phyloP scores from a whole-genome alignment of 2,113 vertebrate species.

The Chionomys nivalis region DNA sequence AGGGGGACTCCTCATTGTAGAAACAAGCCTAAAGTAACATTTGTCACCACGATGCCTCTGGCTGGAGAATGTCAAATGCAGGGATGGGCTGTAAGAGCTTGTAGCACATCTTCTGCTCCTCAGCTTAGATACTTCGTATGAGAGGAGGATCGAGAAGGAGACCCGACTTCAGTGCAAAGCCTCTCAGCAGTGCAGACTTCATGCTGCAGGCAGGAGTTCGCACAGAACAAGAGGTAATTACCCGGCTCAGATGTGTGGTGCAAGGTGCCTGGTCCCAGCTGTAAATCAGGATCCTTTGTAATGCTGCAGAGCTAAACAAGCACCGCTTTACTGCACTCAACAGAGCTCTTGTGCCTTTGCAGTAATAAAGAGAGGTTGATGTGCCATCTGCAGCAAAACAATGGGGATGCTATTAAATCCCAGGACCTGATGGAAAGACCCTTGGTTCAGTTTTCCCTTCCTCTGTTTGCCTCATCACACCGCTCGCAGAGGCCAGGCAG shows the following conservation, averaged over 20 bases:
- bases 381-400: slow-evolving; percentile 84
- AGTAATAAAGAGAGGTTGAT: slow-evolving; percentile 84
- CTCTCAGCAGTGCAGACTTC: slow-evolving; percentile 4
- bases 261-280: slow-evolving; percentile 11
- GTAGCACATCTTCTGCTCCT: rapidly evolving
- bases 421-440: slow-evolving; percentile 76
- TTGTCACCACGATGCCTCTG: background rate
- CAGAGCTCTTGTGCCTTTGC: slow-evolving; percentile 84
- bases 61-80: background rate
- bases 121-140: background rate
- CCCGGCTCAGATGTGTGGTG: slow-evolving; percentile 61
- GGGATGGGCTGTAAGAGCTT: background rate
- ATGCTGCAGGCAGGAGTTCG: slow-evolving; percentile 45
- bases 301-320: slow-evolving; percentile 78
- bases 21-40: background rate
- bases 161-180: slow-evolving; percentile 16
- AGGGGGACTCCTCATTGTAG: background rate
- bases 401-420: slow-evolving; percentile 80
- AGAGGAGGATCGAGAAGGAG: background rate
- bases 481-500: background rate
- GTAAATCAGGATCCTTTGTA: slow-evolving; percentile 79
- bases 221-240: slow-evolving; percentile 58
- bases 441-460: slow-evolving; percentile 63
- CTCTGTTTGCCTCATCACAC: slow-evolving; percentile 48
- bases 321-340: slow-evolving; percentile 79